phyloP scores from a whole-genome alignment of 2,888 invertebrate genomes.

The Dasysyrphus tricinctus region DNA sequence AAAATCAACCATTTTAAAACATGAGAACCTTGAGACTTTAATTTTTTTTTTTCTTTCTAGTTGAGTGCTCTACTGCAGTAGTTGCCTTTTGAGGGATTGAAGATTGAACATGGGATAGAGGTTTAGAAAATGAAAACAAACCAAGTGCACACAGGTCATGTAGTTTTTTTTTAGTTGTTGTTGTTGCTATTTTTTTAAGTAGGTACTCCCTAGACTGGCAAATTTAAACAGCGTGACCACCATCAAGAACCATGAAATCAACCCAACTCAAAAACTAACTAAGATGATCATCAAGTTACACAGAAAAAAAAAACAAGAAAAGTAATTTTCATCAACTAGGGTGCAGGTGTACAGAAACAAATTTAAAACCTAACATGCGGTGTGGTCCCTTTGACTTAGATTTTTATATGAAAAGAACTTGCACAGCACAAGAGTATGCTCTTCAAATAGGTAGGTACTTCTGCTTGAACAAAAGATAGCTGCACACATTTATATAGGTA shows the following conservation, averaged over 20 bases:
- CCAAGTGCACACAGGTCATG: constrained; percentile 16
- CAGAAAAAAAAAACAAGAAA: not conserved
- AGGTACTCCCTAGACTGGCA: constrained; percentile 5
- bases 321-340: not conserved
- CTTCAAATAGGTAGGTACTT: constrained; percentile 25
- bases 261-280: constrained; percentile 20
- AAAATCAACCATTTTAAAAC: constrained; percentile 11
- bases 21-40: constrained; percentile 33
- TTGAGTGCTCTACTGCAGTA: constrained; percentile 16
- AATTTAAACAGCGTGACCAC: constrained; percentile 32
- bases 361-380: not conserved
- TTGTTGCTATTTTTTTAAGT: not conserved
- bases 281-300: constrained; percentile 12
- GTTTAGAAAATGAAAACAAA: constrained; percentile 15
- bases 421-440: not conserved
- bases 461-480: not conserved
- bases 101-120: not conserved
- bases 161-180: not conserved
- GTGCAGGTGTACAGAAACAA: constrained; percentile 22
- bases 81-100: not conserved
- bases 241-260: constrained; percentile 16
- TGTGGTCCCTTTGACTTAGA: constrained; percentile 13
- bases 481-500: not conserved
- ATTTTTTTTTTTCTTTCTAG: constrained; percentile 2
- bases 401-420: constrained; percentile 10